These are phyloP conservation scores for Leptobrachium leishanense DNA, from an alignment of 2,113 vertebrate genomes.

Conservation along the genomic window DNA sequence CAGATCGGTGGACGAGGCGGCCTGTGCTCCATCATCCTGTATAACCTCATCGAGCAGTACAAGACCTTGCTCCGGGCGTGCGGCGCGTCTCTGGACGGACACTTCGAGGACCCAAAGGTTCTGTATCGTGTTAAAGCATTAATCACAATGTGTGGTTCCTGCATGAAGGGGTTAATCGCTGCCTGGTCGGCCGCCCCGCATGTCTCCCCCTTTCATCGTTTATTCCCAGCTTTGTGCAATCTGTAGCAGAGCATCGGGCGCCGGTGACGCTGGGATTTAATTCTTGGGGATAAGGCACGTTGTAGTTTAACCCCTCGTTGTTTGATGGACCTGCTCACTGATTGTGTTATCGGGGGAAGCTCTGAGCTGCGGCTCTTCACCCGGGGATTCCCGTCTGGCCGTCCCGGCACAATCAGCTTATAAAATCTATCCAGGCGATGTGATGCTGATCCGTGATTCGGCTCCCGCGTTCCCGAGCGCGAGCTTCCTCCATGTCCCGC, in stretches of 20 bases:
- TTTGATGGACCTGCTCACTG: background rate
- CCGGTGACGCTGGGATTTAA: background rate
- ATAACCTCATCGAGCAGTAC: constrained; percentile 85
- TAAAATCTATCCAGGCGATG: too few relatives aligned
- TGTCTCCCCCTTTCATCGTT: constrained; percentile 11
- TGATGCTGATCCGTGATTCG: too few relatives aligned
- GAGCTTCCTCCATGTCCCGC: too few relatives aligned
- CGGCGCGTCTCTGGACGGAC: constrained; percentile 78
- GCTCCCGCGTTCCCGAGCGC: too few relatives aligned
- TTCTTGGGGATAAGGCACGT: background rate
- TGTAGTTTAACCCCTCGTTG: background rate
- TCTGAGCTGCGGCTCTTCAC: background rate
- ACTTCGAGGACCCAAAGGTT: constrained; percentile 93
- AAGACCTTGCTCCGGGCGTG: constrained; percentile 86
- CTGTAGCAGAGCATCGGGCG: background rate
- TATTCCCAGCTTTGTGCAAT: constrained; percentile 1
- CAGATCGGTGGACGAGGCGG: constrained; percentile 46
- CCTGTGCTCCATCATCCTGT: constrained; percentile 65
- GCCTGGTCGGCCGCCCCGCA: background rate
- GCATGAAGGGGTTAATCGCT: background rate
- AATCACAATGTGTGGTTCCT: constrained; percentile 7
- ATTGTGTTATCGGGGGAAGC: too few relatives aligned
- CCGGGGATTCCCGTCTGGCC: background rate
- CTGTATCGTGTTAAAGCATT: constrained; percentile 38
- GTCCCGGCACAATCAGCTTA: background rate